Base-by-base conservation (phyloP, 2,888 invertebrate genomes). In the Cheilosia grossa region DNA sequence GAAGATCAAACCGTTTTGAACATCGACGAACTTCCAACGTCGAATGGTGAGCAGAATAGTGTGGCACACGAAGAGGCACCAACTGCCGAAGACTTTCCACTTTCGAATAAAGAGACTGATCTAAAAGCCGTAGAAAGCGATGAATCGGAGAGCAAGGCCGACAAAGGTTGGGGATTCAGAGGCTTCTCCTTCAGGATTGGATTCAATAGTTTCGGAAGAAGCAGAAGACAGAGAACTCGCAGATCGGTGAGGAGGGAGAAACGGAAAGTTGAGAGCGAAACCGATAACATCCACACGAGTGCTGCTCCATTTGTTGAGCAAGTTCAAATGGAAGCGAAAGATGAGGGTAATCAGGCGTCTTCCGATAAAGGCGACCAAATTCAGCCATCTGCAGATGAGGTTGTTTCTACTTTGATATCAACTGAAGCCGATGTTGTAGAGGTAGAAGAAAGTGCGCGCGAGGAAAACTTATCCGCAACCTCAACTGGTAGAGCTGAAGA, bases 151-250 rank as follows among this genome's bases (percentile, higher is more conserved):
- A 27, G 4, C 40, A 37, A 69, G 24, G 7, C 63, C 13, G n/a
- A 13, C 7, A 69, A 81, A 44, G 33, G 30, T 10, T 61, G 27
- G 13, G 49, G 44, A 13, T 44, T 54, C 10, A 54, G 27, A 10
- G 74, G 80, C 15, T 80, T 42, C 59, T 42, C 59, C 15, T 64
- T 83, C 6, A 56, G 64, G n/a, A 69, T 83, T 47, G 77, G 70
- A 2, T 83, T 73, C 1, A 83, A 81, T 56, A 56, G 81, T 17
- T 69, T 69, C 33, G 42, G 77, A 75, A 69, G 70, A 40, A 63
- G 33, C 17, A 61, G 87, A 56, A 74, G 30, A 15, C 63, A 40
- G 15, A 37, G 53, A 59, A 40, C n/a, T 13, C 42, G 81, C 1
- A 81, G 72, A 24, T 64, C 59, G 7, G 24, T 63, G 2, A 82